These are phyloP conservation scores for Odontamblyopus lacepedii DNA, from an alignment of 2,797 vertebrate genomes.

Conservation along the genomic window DNA sequence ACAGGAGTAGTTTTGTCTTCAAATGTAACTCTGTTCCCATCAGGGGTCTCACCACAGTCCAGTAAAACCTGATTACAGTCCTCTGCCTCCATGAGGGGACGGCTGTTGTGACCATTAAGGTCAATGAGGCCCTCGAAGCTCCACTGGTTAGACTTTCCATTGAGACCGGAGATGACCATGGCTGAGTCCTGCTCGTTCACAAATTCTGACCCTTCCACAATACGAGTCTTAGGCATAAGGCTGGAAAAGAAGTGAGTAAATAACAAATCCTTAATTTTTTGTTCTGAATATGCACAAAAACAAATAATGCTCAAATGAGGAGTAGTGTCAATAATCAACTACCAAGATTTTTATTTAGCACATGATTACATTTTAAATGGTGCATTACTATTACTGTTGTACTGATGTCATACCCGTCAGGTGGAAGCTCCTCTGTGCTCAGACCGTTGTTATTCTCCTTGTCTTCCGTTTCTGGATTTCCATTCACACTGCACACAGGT, in stretches of 20 bases:
- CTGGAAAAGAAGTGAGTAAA: slow-evolving; percentile 52
- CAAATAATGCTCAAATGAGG: background rate
- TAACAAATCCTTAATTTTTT: background rate
- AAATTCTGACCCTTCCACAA: slow-evolving; percentile 70
- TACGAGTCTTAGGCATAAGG: slow-evolving; percentile 64
- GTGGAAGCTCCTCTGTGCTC: slow-evolving; percentile 65
- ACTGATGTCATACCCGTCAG: slow-evolving; percentile 75
- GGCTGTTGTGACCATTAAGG: slow-evolving; percentile 76
- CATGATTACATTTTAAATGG: background rate
- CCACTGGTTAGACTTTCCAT: slow-evolving; percentile 83
- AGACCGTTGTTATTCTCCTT: slow-evolving; percentile 72
- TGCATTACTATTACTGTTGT: background rate
- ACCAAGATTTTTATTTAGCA: too few species aligned
- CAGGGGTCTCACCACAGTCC: slow-evolving; percentile 72
- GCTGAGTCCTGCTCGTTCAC: slow-evolving; percentile 75
- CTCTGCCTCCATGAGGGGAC: slow-evolving; percentile 70
- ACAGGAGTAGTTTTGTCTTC: slow-evolving; percentile 80
- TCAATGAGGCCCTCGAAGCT: slow-evolving; percentile 84
- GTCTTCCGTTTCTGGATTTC: slow-evolving; percentile 65
- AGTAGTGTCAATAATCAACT: too few species aligned
- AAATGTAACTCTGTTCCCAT: slow-evolving; percentile 77
- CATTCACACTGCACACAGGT: slow-evolving; percentile 67
- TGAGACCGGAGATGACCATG: slow-evolving; percentile 72
- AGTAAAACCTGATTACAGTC: slow-evolving; percentile 78
- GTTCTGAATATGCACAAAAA: background rate